These are phyloP conservation scores for Microvelia longipes DNA, from an alignment of 1,140 invertebrate species.

Conservation along the genomic window DNA sequence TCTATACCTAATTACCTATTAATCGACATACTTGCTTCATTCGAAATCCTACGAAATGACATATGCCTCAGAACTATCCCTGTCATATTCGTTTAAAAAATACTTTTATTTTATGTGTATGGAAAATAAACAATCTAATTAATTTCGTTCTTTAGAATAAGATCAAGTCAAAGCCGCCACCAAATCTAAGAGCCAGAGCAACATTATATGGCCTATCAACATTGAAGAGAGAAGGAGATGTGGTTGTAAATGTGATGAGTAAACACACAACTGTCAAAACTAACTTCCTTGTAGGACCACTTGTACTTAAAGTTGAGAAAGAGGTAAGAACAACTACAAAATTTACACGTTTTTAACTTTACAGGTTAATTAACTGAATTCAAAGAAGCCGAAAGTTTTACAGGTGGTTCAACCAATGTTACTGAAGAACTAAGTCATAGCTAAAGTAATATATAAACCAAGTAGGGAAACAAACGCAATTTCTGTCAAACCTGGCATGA, in stretches of 20 bases:
- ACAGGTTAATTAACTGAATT: neutral
- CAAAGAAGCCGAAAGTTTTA: neutral
- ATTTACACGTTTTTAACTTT: neutral
- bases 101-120: too few relatives aligned
- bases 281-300: constrained; percentile 59
- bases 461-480: too few relatives aligned
- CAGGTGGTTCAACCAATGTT: neutral
- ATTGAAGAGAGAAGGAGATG: constrained; percentile 55
- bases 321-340: constrained; percentile 35
- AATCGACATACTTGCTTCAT: too few relatives aligned
- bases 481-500: too few relatives aligned
- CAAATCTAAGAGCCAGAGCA: constrained; percentile 42
- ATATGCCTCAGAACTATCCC: too few relatives aligned
- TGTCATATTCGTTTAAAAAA: too few relatives aligned
- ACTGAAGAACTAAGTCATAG: too few relatives aligned
- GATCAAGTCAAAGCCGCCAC: constrained; percentile 15
- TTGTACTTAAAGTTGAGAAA: constrained; percentile 63
- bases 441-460: too few relatives aligned
- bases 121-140: too few relatives aligned
- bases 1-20: too few relatives aligned
- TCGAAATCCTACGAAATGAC: too few relatives aligned
- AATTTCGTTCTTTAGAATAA: constrained; percentile 13
- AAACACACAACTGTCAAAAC: constrained; percentile 64
- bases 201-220: constrained; percentile 62
- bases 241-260: constrained; percentile 57